phyloP scores from a whole-genome alignment of 2,113 vertebrate species.

The Panthera tigris region DNA sequence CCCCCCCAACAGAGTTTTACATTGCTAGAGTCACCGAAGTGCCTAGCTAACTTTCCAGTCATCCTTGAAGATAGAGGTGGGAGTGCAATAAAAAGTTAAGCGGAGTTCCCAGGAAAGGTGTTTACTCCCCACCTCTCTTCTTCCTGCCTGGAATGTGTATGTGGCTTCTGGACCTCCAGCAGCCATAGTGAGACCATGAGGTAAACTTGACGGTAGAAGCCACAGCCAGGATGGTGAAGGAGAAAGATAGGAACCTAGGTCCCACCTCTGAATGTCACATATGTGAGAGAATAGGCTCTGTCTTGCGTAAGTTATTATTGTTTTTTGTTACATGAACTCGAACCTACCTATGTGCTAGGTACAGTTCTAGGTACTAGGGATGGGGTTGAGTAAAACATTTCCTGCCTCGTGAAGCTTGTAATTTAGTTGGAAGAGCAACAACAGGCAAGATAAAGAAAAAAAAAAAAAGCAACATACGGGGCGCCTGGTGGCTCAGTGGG shows the following conservation, averaged over 20 bases:
- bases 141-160: not conserved
- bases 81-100: not conserved
- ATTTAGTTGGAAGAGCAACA: not conserved
- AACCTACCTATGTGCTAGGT: not conserved
- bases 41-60: not conserved
- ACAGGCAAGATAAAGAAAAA: not conserved
- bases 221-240: not conserved
- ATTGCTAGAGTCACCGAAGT: not conserved
- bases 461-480: no score
- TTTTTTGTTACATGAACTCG: not conserved
- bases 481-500: no score
- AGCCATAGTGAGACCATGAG: not conserved
- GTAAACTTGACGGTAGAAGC: not conserved
- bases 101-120: not conserved
- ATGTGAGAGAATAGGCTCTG: not conserved
- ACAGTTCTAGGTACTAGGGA: not conserved
- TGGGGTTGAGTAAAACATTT: not conserved
- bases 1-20: not conserved
- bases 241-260: not conserved
- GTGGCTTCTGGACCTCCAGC: not conserved
- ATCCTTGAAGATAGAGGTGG: not conserved
- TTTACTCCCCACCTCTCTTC: not conserved
- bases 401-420: not conserved
- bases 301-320: not conserved
- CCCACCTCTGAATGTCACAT: not conserved